Evolutionary conservation across 2,113 vertebrate species (phyloP).

Genomic region (Cephalopholis sonnerati): DNA sequence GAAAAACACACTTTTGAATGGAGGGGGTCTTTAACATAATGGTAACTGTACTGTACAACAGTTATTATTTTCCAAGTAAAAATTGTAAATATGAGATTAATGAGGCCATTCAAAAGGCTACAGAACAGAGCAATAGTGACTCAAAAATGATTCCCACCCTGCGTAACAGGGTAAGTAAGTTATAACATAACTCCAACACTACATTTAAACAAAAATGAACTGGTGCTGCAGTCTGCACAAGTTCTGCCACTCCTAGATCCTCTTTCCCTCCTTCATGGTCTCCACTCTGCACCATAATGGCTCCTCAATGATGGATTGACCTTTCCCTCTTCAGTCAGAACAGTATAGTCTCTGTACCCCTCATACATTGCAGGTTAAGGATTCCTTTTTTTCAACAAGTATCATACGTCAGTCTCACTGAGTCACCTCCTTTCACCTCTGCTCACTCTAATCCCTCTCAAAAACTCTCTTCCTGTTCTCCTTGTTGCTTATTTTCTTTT

Average conservation of each 20-base stretch:
- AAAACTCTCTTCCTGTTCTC: neutral
- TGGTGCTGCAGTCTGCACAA: neutral
- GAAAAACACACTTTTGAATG: no score
- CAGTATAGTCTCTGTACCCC: conserved; percentile 1
- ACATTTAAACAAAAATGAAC: neutral
- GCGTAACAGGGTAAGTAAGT: no score
- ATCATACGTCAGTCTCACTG: conserved; percentile 9
- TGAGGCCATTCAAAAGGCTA: no score
- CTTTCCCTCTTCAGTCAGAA: conserved; percentile 37
- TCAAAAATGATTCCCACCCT: no score
- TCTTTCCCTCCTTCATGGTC: conserved; percentile 3
- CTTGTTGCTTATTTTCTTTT: conserved; percentile 4
- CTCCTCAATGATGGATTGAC: conserved; percentile 21
- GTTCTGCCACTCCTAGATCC: neutral
- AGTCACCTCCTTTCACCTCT: conserved; percentile 36
- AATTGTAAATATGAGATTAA: no score
- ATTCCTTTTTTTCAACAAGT: conserved; percentile 27
- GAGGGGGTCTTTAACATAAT: no score
- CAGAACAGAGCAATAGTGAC: no score
- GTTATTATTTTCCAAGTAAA: no score
- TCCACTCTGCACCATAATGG: conserved; percentile 9
- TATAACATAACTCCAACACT: neutral
- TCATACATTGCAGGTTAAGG: conserved; percentile 8
- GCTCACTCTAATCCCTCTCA: conserved; percentile 31
- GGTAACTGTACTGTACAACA: no score